Conservation (phyloP, 2,113 vertebrate genomes). For the Riparia riparia region DNA sequence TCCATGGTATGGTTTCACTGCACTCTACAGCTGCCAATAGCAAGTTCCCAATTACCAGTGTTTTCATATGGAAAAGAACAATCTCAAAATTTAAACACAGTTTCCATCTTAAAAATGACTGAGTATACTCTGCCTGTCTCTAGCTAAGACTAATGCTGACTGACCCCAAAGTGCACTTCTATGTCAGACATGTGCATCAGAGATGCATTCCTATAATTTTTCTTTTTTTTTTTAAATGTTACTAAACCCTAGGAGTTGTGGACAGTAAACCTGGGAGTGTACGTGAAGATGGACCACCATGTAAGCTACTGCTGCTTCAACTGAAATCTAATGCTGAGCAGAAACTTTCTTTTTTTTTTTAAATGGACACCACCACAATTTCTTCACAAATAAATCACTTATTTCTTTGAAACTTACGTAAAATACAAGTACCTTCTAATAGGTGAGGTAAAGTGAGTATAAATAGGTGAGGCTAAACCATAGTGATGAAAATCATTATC, state of each 20-base stretch:
- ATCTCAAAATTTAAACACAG: not conserved
- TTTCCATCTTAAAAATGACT: not conserved
- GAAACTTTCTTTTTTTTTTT: not conserved
- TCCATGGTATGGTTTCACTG: not conserved
- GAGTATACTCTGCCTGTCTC: not conserved
- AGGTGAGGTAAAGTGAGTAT: conserved; percentile 97
- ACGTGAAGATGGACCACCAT: not conserved
- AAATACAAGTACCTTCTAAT: conserved; percentile 88
- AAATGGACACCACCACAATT: not conserved
- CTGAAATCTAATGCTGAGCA: not conserved
- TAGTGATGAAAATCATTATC: conserved; percentile 97
- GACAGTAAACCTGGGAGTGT: not conserved
- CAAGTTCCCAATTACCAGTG: not conserved
- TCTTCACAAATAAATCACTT: not conserved
- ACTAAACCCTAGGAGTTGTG: not conserved
- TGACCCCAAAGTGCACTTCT: not conserved
- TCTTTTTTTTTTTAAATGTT: not conserved
- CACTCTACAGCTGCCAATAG: not conserved
- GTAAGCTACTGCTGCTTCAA: not conserved
- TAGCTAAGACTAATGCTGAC: not conserved
- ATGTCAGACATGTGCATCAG: not conserved
- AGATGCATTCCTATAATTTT: not conserved
- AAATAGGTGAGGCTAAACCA: conserved; percentile 95
- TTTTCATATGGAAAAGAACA: not conserved
- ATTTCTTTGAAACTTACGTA: not conserved